Evolutionary conservation across 2,113 vertebrate species (phyloP), one percentile per base, ranked within the genome.

Genomic region (Hippocampus zosterae): DNA sequence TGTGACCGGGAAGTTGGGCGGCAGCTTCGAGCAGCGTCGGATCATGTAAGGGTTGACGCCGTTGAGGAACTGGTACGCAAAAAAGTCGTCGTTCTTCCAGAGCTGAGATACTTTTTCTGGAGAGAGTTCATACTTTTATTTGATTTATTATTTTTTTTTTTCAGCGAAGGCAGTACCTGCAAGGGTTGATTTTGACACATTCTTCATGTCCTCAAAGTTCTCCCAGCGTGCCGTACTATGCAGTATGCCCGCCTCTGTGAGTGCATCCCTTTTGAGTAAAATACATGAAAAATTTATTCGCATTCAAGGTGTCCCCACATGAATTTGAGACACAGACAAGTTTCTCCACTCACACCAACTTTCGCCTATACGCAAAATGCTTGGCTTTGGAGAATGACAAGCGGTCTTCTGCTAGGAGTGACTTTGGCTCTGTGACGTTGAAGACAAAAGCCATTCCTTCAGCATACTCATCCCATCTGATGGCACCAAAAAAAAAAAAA

Each of bases 51-150:
- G 94, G 86, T 96, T 95, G 81, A 90, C 90, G 6, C 93, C 94
- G 9, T 95, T 95, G 55, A 97, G 88, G 67, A 94, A 93, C 90
- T 95, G 95, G 84, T 93, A 94, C 19, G 93, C 94, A 23, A 94
- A 96, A 89, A 96, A 94, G 67, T 92, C 89, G 65, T 97, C 93
- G 21, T 91, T 85, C 0, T 76, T 66, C 74, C 75, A 81, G 40
- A 77, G 71, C 8, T 72, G 46, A 0, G 91, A 91, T 60, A 94
- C 92, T 8, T 0, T 10, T 19, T 52, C 65, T 62, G 37, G 9
- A 41, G 19, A 62, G 9, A 62, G 10, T 40, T 19, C 29, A 18
- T 44, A n/a, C 0, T 8, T 41, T 29, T 29, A 29, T 29, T 3
- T 19, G 1, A 12, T 13, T n/a, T 13, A 48, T 3, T 48, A 13